Base-by-base conservation (phyloP, 2,113 vertebrate genomes). In the Octodon degus region DNA sequence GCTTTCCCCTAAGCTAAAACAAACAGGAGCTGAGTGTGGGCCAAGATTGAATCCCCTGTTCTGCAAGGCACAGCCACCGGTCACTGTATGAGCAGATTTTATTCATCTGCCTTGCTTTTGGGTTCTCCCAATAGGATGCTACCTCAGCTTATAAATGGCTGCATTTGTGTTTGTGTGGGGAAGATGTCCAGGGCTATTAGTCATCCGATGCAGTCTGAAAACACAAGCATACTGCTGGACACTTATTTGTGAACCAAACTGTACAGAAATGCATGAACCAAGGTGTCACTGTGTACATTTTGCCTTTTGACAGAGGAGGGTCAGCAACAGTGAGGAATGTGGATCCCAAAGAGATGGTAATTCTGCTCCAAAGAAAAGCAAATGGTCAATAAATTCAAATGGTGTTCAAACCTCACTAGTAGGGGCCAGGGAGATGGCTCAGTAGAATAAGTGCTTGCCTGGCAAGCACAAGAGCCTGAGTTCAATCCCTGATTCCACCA, bases 1-100 rank as follows among this genome's bases (percentile, higher is more conserved):
- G 50, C n/a, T 88, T 94, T 86, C 86, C 89, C 86, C 58, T 72
- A 43, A 47, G 77, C 65, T 62, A 86, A 94, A 67, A n/a, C 53
- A 81, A 90, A 87, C 2, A 63, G 86, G 72, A 83, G 58, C 34
- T 62, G 58, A 70, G 12, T 17, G 9, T 24, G 30, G 50, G 70
- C 22, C 47, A 27, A 80, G 34, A 53, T 5, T 14, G 5, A 83
- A 81, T 12, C 76, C 2, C 12, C 34, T 4, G 17, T 34, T 40
- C 34, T 14, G 8, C 5, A 13, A 25, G 89, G 13, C 4, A 25
- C 4, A 55, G 24, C 62, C 74, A 43, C 34, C 11, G 1, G 6
- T 53, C 50, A 7, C 25, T 8, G 0, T 3, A 14, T 10, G 34
- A n/a, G 34, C 40, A 40, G 37, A 27, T 58, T 81, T 90, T n/a